These are phyloP conservation scores for Octodon degus DNA, from an alignment of 2,113 vertebrate genomes.

Conservation along the genomic window DNA sequence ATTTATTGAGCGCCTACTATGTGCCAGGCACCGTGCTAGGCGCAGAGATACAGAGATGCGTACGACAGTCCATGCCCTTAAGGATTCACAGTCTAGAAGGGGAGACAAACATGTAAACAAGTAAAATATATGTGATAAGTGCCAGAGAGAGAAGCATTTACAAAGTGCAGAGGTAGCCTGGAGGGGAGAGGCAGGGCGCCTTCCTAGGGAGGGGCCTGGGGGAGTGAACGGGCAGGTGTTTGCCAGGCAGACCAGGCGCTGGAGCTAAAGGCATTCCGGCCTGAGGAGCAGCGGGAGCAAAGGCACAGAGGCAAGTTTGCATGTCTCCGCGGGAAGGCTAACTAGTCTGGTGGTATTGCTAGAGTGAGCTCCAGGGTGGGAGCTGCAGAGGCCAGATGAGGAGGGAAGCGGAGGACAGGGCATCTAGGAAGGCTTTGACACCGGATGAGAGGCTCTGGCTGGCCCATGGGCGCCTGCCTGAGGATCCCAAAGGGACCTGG, in stretches of 20 bases:
- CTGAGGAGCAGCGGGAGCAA: constrained; percentile 65
- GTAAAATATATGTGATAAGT: constrained; percentile 65
- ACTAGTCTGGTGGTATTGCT: constrained; percentile 76
- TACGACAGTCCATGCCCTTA: constrained; percentile 82
- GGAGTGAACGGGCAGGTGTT: constrained; percentile 43
- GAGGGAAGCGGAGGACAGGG: constrained; percentile 34
- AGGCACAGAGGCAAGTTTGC: constrained; percentile 78
- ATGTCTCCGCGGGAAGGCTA: not conserved
- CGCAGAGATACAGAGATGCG: constrained; percentile 79
- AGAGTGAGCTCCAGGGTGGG: constrained; percentile 54
- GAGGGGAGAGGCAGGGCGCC: not conserved
- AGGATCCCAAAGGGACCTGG: not conserved
- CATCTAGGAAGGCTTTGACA: not conserved
- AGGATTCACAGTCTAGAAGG: constrained; percentile 82
- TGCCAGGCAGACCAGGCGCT: constrained; percentile 72
- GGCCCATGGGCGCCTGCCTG: not conserved
- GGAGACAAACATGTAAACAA: constrained; percentile 80
- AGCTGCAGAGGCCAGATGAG: constrained; percentile 1
- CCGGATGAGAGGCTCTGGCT: constrained; percentile 48
- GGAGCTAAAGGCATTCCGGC: constrained; percentile 72
- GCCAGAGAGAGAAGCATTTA: constrained; percentile 74
- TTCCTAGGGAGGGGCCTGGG: constrained; percentile 41
- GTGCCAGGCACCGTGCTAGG: constrained; percentile 82
- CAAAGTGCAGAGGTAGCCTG: constrained; percentile 77
- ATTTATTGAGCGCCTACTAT: constrained; percentile 82